Percentiles rank a stretch among this genome's conserved stretches.
Evolutionary conservation across 2,113 vertebrate genomes (phyloP).

Genomic region (Rattus rattus): DNA sequence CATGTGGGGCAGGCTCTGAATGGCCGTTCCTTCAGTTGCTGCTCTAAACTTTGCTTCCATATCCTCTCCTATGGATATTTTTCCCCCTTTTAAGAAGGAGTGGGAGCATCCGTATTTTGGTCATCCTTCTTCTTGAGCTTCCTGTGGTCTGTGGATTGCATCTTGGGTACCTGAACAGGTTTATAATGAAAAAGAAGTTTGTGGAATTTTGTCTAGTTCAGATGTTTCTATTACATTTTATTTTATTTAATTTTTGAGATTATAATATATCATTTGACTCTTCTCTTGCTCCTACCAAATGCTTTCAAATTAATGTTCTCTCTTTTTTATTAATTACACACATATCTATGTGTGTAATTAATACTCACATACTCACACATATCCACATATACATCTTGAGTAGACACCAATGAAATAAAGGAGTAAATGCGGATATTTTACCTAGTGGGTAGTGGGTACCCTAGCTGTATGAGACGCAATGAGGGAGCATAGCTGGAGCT

Average conservation of each 20-base stretch:
- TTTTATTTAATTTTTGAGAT: background rate
- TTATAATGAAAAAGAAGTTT: constrained; percentile 34
- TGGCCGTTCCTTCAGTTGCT: too few relatives aligned
- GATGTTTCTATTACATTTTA: constrained; percentile 20
- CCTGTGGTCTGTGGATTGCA: too few relatives aligned
- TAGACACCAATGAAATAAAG: background rate
- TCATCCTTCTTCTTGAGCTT: too few relatives aligned
- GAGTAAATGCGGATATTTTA: background rate
- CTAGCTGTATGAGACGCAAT: background rate
- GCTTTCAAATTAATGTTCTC: background rate
- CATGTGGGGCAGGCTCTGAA: too few relatives aligned
- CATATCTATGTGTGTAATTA: too few relatives aligned
- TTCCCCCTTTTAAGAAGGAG: too few relatives aligned
- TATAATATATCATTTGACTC: background rate
- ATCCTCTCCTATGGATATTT: too few relatives aligned
- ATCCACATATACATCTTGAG: background rate
- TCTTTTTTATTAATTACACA: background rate
- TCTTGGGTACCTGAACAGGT: background rate
- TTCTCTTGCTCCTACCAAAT: background rate
- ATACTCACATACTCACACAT: background rate
- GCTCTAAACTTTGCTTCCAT: too few relatives aligned
- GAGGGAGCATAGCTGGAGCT: background rate
- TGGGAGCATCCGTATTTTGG: too few relatives aligned
- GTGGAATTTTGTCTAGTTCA: background rate
- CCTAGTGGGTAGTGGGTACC: background rate